A percentile compares a stretch with the other conserved stretches of the same genome.
phyloP scores from a whole-genome alignment of 1,140 invertebrate genomes.

The Neodiprion fabricii region DNA sequence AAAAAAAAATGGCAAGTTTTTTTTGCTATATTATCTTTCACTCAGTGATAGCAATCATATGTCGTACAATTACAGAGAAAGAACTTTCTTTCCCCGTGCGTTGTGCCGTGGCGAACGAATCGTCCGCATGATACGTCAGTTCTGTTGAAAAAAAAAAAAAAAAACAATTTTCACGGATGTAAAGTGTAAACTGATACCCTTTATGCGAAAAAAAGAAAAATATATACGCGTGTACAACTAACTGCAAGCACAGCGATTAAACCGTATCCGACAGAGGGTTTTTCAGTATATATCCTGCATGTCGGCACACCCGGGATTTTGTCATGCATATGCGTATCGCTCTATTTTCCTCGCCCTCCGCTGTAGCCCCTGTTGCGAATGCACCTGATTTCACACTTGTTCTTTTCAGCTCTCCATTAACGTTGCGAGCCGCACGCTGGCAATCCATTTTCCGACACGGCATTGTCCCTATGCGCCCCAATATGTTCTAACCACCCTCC shows the following conservation, averaged over 20 bases:
- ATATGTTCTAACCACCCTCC: neutral
- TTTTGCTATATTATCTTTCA: too few species aligned
- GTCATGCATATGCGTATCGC: constrained; percentile 1
- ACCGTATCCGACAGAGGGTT: neutral
- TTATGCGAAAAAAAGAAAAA: too few species aligned
- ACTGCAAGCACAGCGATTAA: neutral
- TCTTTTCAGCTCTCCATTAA: constrained; percentile 37
- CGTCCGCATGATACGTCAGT: too few species aligned
- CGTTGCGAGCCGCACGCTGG: neutral
- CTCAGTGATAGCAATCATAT: too few species aligned
- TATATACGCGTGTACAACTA: too few species aligned
- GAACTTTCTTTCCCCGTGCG: too few species aligned
- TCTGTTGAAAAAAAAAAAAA: too few species aligned
- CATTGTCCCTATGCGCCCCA: neutral
- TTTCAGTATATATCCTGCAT: neutral
- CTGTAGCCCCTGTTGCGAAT: constrained; percentile 40
- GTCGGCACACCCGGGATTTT: neutral
- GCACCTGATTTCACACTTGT: constrained; percentile 61
- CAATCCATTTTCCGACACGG: neutral
- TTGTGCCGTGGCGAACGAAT: too few species aligned
- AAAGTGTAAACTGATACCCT: too few species aligned
- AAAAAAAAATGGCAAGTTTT: too few species aligned
- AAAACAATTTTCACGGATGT: too few species aligned
- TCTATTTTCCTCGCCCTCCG: neutral
- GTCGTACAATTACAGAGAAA: too few species aligned